Percentiles rank a stretch among this genome's conserved stretches.
Evolutionary conservation across 2,888 invertebrate species (phyloP).

Genomic region (Campoplex nolae): DNA sequence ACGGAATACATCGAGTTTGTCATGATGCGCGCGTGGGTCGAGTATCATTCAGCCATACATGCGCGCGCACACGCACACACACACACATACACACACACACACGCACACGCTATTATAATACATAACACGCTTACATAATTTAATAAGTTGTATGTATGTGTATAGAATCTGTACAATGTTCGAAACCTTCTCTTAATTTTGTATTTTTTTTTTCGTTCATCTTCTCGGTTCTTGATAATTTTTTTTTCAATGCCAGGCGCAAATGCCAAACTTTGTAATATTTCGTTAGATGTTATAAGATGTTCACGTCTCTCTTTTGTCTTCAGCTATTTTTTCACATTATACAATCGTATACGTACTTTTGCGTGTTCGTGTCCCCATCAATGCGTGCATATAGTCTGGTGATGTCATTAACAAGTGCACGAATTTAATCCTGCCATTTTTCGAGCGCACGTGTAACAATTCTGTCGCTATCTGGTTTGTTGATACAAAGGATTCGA

Average conservation of each 20-base stretch:
- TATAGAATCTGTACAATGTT: constrained; percentile 4
- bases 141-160: background rate
- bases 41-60: constrained; percentile 36
- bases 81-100: background rate
- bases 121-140: background rate
- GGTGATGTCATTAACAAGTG: constrained; percentile 33
- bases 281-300: constrained; percentile 12
- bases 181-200: constrained; percentile 17
- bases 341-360: background rate
- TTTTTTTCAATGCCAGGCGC: constrained; percentile 12
- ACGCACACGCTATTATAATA: background rate
- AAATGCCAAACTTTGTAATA: constrained; percentile 54
- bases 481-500: constrained; percentile 26
- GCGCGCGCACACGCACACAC: background rate
- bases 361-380: background rate
- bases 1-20: constrained; percentile 78
- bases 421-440: constrained; percentile 22
- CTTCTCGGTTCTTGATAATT: constrained; percentile 18
- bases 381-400: background rate
- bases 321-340: background rate
- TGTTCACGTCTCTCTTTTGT: constrained; percentile 24
- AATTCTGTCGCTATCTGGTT: constrained; percentile 16
- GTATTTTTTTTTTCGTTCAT: constrained; percentile 9
- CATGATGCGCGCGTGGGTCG: constrained; percentile 57
- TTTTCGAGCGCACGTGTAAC: constrained; percentile 28